These are phyloP conservation scores for Trematomus bernacchii DNA, from an alignment of 2,797 vertebrate species.

Conservation along the genomic window DNA sequence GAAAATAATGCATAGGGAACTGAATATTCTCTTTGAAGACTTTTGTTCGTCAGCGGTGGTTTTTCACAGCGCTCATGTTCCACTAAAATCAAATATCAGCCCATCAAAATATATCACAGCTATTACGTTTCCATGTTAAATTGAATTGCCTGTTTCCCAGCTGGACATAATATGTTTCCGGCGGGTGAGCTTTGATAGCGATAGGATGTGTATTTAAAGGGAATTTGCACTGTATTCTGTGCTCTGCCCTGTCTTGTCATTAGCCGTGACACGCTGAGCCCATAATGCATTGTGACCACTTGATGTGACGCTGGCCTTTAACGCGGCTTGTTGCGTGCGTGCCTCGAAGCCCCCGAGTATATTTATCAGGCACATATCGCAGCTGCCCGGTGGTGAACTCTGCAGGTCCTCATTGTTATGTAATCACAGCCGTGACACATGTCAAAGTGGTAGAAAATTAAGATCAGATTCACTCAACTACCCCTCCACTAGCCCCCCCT, in stretches of 20 bases:
- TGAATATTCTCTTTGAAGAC: slow-evolving; percentile 43
- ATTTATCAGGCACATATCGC: slow-evolving; percentile 75
- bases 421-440: slow-evolving; percentile 67
- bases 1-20: slow-evolving; percentile 24
- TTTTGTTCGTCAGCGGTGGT: slow-evolving; percentile 13
- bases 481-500: slow-evolving; percentile 7
- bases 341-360: slow-evolving; percentile 49
- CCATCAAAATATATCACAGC: not conserved
- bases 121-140: not conserved
- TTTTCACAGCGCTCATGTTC: not conserved
- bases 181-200: slow-evolving; percentile 14
- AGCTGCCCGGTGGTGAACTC: slow-evolving; percentile 42
- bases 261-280: slow-evolving; percentile 50
- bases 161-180: not conserved
- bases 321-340: slow-evolving; percentile 26
- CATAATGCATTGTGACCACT: slow-evolving; percentile 56
- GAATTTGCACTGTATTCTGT: not conserved
- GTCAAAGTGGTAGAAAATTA: slow-evolving; percentile 76
- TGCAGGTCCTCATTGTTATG: slow-evolving; percentile 61
- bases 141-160: slow-evolving; percentile 27
- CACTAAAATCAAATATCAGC: slow-evolving; percentile 10
- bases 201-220: slow-evolving; percentile 9
- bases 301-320: slow-evolving; percentile 65
- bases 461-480: slow-evolving; percentile 72
- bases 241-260: slow-evolving; percentile 39